Base-by-base conservation (phyloP, 2,888 invertebrate species). In the Macrosoma leucophasiata region DNA sequence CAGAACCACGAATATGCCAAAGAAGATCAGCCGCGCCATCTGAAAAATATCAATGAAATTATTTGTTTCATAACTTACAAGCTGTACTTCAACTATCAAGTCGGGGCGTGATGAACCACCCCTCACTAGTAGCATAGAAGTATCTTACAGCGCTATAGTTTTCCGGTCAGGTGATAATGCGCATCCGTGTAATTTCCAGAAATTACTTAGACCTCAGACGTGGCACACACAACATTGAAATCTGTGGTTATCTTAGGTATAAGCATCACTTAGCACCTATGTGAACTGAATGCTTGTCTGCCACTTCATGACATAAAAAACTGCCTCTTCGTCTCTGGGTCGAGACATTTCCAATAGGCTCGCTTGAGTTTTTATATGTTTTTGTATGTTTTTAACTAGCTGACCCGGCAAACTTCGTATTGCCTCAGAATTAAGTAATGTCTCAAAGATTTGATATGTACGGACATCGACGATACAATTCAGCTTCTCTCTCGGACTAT, bases 221-320 rank as follows among this genome's bases (percentile, higher is more conserved):
- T 33, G 40, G 12, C 4, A 28, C 43, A 52, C 37, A 63, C 46
- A 66, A 37, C 39, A 67, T 67, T 50, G 58, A 61, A 50, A 17
- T 17, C 7, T 17, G 17, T 17, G 4, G 17, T 17, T 17, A 17
- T 17, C n/a, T n/a, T n/a, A n/a, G n/a, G n/a, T n/a, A n/a, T n/a
- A n/a, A n/a, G n/a, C n/a, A n/a, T n/a, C n/a, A n/a, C n/a, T n/a
- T n/a, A n/a, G n/a, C n/a, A n/a, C n/a, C n/a, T n/a, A n/a, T n/a
- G n/a, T n/a, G n/a, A n/a, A n/a, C n/a, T n/a, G n/a, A n/a, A n/a
- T n/a, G n/a, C n/a, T n/a, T n/a, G n/a, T n/a, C n/a, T n/a, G n/a
- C n/a, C n/a, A n/a, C n/a, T n/a, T n/a, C n/a, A n/a, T n/a, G n/a
- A n/a, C n/a, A n/a, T n/a, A n/a, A n/a, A n/a, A n/a, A n/a, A n/a